Evolutionary conservation across 2,797 vertebrate genomes (phyloP), one percentile per base, ranked within the genome.

Genomic region (Hafferia zeledoni): DNA sequence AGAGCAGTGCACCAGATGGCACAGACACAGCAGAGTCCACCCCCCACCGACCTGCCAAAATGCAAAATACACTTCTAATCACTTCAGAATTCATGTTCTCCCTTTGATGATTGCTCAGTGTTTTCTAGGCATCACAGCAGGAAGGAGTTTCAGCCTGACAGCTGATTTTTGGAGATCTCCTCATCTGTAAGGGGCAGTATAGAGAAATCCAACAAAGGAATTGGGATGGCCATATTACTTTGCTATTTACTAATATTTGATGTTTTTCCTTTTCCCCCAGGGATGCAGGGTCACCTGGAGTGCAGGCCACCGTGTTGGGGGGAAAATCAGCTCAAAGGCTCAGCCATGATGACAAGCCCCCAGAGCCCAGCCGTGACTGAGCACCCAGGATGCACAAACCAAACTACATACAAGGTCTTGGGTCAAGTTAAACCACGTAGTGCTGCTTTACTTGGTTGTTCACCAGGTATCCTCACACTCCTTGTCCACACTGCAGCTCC

Each of bases 251-350:
- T 87, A 31, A 15, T 46, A 39, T 44, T 31, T 67, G 28, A 63
- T 24, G 47, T 10, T 72, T 57, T 60, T 37, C 7, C 46, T 63
- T 33, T 25, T 12, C 11, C 43, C 41, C 27, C 55, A 44, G 19
- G n/a, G 53, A 44, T 64, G 31, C 37, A 61, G 46, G 6, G 22
- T 7, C 89, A 61, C 3, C 33, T 31, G 46, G 39, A 47, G 63
- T 65, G 52, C 39, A 61, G 67, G 19, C 9, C 17, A 63, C 20
- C 0, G 0, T 1, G 4, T 7, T 50, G 11, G 24, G 57, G 8
- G 8, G 10, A 24, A 68, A 44, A 57, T 30, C 20, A 76, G 47
- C 44, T 89, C 30, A 69, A 82, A 52, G 44, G 27, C 25, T 74
- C 28, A 86, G 31, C 70, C 28, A 15, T 27, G 28, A 16, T 16